Evolutionary conservation across 2,888 invertebrate species (phyloP), one percentile per base, ranked within the genome.

Genomic region (Rhingia rostrata): DNA sequence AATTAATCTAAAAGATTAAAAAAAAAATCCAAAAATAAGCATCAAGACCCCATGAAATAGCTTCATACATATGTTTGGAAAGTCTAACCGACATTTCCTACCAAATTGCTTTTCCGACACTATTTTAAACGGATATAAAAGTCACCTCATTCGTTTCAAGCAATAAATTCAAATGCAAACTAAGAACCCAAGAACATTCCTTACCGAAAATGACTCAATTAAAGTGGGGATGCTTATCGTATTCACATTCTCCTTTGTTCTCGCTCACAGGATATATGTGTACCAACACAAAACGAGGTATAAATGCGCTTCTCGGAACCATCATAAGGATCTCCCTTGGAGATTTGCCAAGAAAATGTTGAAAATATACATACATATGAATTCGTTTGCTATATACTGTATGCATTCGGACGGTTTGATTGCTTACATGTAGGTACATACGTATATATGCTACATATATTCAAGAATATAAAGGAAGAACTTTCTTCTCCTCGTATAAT

Each of bases 351-450:
- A 41, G 49, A 49, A 63, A 70, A 41, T 78, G 63, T 63, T 56
- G 63, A 51, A 63, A 22, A 22, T 2, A 22, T 22, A 22, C 22
- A 22, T 22, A 22, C 12, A 12, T 69, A 54, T 54, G n/a, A n/a
- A 61, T 70, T 47, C 53, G 39, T 53, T 66, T 41, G 22, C 37
- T 6, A 12, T 43, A 43, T 22, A 2, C 12, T 5, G 32, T 61
- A 30, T 69, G 61, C 39, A 69, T 32, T 63, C 63, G 77, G 69
- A 77, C 41, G 43, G 56, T 63, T 49, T 63, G 63, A 63, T 56
- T 56, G 63, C 49, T 56, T 49, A 35, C 43, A 61, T n/a, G n/a
- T n/a, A n/a, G n/a, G 54, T 39, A 47, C 47, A 49, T 69, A 43
- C 53, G 12, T 45, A 45, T 12, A 12, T 45, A 12, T 45, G 12